phyloP scores from a whole-genome alignment of 1,140 invertebrate species.

The Oreohelix idahoensis region DNA sequence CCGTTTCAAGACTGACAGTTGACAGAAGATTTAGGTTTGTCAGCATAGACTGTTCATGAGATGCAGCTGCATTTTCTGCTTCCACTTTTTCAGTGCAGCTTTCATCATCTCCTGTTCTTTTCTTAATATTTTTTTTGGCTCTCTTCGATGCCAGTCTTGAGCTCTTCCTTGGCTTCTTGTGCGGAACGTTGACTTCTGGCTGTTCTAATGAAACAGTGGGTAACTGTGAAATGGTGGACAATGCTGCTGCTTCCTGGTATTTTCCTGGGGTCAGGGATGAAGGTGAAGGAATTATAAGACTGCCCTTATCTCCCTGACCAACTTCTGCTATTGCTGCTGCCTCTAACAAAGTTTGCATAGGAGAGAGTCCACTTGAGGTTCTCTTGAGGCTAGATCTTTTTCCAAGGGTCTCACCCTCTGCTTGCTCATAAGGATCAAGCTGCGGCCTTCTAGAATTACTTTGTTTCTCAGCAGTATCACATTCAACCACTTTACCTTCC shows the following conservation, averaged over 20 bases:
- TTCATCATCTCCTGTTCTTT: not conserved
- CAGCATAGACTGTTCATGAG: constrained; percentile 26
- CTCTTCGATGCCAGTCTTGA: constrained; percentile 22
- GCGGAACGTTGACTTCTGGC: not conserved
- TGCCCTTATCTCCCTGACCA: not conserved
- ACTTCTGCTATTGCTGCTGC: constrained; percentile 20
- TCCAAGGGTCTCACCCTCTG: not conserved
- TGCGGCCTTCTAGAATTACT: not conserved
- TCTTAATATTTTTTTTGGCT: not conserved
- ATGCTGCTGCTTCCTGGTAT: not conserved
- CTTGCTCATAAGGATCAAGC: not conserved
- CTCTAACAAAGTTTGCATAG: constrained; percentile 34
- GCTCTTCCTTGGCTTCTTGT: constrained; percentile 24
- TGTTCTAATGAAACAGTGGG: not conserved
- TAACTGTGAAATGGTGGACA: not conserved
- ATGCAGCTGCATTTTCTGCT: not conserved
- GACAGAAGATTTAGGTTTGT: constrained; percentile 37
- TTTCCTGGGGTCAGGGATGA: not conserved
- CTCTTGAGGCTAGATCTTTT: not conserved
- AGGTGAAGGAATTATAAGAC: not conserved
- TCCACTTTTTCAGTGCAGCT: not conserved
- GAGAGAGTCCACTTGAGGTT: constrained; percentile 19
- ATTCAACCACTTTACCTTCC: no score
- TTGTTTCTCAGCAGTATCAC: not conserved
- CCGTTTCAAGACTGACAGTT: constrained; percentile 23